These are phyloP conservation scores for Pelvicachromis taeniatus DNA, from an alignment of 2,113 vertebrate species.

Conservation along the genomic window DNA sequence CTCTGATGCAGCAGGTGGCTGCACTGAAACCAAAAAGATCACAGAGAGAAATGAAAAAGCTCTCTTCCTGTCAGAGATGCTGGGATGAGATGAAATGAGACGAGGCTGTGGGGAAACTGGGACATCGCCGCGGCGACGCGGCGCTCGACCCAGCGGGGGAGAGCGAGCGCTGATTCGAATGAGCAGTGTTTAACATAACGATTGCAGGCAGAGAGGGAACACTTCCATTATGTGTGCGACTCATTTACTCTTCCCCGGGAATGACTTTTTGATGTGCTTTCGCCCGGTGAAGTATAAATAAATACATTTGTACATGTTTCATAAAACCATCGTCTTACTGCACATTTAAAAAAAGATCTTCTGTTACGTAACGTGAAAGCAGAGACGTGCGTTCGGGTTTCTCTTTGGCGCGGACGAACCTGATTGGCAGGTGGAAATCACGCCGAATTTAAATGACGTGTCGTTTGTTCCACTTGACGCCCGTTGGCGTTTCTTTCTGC, in stretches of 20 bases:
- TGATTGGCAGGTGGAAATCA: not conserved
- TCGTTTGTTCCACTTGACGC: not conserved
- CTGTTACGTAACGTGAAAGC: not conserved
- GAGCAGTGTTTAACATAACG: not conserved
- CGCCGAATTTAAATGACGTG: not conserved
- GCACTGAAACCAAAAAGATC: constrained; percentile 11
- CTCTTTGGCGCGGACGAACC: no score
- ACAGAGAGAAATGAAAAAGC: not conserved
- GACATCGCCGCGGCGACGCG: not conserved
- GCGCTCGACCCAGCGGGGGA: not conserved
- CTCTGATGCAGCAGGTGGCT: constrained; percentile 41
- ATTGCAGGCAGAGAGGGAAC: not conserved
- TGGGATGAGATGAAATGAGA: not conserved
- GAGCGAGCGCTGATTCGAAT: not conserved
- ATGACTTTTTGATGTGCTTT: not conserved
- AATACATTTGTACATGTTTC: not conserved
- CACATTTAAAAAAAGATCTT: not conserved
- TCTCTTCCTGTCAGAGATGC: not conserved
- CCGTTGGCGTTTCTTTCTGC: fast-evolving
- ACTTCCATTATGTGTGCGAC: not conserved
- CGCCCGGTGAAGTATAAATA: not conserved
- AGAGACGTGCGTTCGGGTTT: not conserved
- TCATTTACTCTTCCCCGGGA: not conserved
- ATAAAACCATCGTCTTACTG: not conserved
- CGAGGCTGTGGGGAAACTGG: not conserved